These are phyloP conservation scores for Phalacrocorax pelagicus DNA, from an alignment of 2,113 vertebrate species.

Conservation along the genomic window DNA sequence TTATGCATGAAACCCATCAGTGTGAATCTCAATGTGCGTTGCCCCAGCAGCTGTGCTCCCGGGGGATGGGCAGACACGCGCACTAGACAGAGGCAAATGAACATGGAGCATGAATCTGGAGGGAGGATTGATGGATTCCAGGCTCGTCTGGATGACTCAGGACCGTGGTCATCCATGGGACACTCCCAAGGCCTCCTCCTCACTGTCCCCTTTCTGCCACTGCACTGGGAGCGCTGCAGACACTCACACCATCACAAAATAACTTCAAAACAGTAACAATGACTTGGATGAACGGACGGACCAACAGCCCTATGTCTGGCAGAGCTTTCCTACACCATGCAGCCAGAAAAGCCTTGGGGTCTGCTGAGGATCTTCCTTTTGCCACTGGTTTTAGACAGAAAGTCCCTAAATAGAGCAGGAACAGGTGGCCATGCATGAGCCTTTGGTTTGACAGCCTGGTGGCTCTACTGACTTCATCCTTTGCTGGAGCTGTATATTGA, in stretches of 20 bases:
- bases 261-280: background rate
- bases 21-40: background rate
- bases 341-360: background rate
- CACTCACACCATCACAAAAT: background rate
- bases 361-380: background rate
- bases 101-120: background rate
- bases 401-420: background rate
- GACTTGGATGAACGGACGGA: background rate
- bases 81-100: background rate
- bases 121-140: background rate
- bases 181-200: background rate
- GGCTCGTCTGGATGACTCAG: background rate
- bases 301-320: background rate
- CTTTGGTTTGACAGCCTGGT: background rate
- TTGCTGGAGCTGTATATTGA: background rate
- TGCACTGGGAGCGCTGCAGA: accelerated
- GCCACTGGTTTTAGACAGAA: background rate
- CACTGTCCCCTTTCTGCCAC: background rate
- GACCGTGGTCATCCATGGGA: background rate
- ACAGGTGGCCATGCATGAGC: background rate
- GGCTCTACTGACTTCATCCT: background rate
- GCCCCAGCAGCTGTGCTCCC: background rate
- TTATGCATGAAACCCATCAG: background rate
- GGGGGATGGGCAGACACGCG: background rate
- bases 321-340: background rate